A percentile compares a stretch with the other conserved stretches of the same genome.
These are phyloP conservation scores for Notamacropus eugenii DNA, from an alignment of 2,797 vertebrate species.

Conservation along the genomic window DNA sequence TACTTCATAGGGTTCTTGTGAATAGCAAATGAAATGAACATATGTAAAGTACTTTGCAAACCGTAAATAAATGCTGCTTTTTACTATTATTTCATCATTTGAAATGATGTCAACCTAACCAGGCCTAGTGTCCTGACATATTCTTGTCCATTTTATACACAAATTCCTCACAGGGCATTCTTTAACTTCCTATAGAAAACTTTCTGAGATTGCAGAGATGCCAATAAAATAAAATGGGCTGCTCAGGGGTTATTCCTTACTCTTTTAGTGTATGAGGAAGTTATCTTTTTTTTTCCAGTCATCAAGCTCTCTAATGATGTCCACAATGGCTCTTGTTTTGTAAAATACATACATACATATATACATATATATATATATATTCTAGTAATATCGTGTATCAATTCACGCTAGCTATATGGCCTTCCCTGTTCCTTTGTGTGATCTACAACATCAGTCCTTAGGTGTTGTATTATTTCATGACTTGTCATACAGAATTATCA, in stretches of 20 bases:
- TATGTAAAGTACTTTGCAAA: not conserved
- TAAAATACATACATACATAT: not conserved
- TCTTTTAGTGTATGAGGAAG: not conserved
- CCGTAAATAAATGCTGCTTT: not conserved
- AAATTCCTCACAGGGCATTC: too few relatives aligned
- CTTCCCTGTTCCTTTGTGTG: not conserved
- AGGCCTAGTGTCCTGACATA: too few relatives aligned
- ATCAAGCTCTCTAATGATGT: not conserved
- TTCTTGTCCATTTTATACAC: too few relatives aligned
- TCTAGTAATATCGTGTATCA: not conserved
- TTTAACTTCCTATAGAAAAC: not conserved
- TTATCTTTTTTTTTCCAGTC: not conserved
- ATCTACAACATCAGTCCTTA: not conserved
- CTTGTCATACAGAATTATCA: not conserved
- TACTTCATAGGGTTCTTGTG: not conserved
- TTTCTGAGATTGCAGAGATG: not conserved
- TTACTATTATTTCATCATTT: not conserved
- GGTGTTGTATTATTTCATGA: not conserved
- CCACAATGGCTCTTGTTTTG: not conserved
- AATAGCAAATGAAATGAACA: not conserved
- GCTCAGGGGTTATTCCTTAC: not conserved
- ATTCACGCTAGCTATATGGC: not conserved
- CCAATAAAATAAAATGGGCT: not conserved
- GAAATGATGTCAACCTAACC: not conserved
- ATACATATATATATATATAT: too few relatives aligned